A percentile compares a stretch with the other conserved stretches of the same genome.
These are phyloP conservation scores for Bungarus multicinctus DNA, from an alignment of 2,113 vertebrate genomes.

Conservation along the genomic window DNA sequence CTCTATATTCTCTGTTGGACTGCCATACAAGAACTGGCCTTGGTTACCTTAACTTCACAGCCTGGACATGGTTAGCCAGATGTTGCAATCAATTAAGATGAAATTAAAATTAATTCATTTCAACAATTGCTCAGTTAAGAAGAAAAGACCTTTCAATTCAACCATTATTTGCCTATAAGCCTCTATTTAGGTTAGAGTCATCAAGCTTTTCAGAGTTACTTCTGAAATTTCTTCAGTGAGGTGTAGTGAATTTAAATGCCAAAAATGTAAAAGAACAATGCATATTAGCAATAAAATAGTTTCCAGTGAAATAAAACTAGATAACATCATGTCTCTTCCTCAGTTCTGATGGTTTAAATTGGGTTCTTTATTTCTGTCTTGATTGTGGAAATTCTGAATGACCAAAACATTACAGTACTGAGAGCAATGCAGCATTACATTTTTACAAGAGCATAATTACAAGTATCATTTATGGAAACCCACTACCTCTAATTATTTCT, in stretches of 20 bases:
- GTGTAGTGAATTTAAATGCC: background rate
- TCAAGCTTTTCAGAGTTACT: background rate
- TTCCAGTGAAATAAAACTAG: background rate
- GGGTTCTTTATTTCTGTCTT: constrained; percentile 21
- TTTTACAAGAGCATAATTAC: constrained; percentile 43
- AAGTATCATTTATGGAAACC: constrained; percentile 32
- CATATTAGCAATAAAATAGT: background rate
- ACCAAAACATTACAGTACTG: constrained; percentile 1
- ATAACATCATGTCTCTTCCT: background rate
- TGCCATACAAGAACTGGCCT: background rate
- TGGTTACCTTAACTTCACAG: background rate
- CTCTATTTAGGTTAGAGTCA: constrained; percentile 13
- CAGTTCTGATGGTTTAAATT: constrained; percentile 16
- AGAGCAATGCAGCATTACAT: constrained; percentile 14
- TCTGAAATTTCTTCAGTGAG: background rate
- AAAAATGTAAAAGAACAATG: background rate
- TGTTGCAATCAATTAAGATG: background rate
- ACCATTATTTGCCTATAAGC: constrained; percentile 57
- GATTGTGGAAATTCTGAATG: constrained; percentile 21
- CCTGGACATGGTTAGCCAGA: background rate
- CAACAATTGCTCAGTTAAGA: constrained; percentile 51
- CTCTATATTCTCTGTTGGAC: background rate
- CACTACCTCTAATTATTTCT: constrained; percentile 29
- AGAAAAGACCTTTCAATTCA: constrained; percentile 48
- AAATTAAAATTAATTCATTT: constrained; percentile 58